Conservation (phyloP, 2,113 vertebrate species). For the Neogobius melanostomus region DNA sequence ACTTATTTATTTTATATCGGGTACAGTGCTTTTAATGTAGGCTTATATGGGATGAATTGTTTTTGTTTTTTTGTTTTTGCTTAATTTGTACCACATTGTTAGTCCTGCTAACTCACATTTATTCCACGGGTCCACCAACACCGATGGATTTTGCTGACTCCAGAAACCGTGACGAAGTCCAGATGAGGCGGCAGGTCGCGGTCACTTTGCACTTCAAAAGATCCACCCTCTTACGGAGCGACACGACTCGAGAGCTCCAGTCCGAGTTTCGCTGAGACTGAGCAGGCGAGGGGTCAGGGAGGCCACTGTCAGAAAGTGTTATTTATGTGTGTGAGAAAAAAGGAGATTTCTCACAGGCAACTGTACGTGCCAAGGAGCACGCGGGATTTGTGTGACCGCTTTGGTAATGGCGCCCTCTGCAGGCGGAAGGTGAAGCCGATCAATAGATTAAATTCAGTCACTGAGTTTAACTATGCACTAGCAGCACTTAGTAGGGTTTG, state of each 20-base stretch:
- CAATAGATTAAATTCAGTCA: background rate
- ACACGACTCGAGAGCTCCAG: constrained; percentile 8
- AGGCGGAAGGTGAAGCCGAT: constrained; percentile 4
- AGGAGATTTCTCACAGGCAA: constrained; percentile 9
- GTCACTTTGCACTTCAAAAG: constrained; percentile 55
- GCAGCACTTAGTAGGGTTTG: too few relatives aligned
- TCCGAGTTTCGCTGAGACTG: constrained; percentile 27
- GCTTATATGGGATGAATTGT: too few relatives aligned
- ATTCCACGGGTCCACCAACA: background rate
- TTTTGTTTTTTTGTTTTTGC: background rate
- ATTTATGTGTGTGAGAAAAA: constrained; percentile 9
- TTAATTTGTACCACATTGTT: background rate
- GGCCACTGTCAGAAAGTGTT: constrained; percentile 36
- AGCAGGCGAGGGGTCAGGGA: constrained; percentile 33
- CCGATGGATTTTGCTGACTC: constrained; percentile 22
- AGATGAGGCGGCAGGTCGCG: constrained; percentile 44
- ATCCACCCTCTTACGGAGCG: constrained; percentile 30
- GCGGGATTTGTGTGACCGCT: background rate
- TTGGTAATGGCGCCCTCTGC: constrained; percentile 51
- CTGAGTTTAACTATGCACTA: too few relatives aligned
- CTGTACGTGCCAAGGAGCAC: constrained; percentile 27
- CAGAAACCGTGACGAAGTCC: constrained; percentile 48
- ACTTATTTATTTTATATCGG: too few relatives aligned
- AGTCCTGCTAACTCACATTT: background rate
- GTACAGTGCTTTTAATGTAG: too few relatives aligned